Evolutionary conservation across 2,113 vertebrate species (phyloP).

Genomic region (Coryphaenoides rupestris): DNA sequence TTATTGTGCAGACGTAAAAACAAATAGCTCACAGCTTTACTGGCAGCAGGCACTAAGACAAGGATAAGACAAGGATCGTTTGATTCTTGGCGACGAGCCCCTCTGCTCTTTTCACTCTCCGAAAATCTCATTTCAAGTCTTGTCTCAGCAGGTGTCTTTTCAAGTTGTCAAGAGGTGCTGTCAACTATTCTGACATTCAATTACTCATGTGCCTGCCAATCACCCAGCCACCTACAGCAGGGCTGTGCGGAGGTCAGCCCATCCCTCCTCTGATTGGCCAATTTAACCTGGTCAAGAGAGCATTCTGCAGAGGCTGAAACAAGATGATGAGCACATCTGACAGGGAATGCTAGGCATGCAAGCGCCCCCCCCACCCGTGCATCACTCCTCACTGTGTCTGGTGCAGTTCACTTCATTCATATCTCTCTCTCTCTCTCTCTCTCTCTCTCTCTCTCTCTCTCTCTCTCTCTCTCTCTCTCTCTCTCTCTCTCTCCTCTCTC

Average conservation of each 20-base stretch:
- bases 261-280: conserved; percentile 41
- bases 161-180: conserved; percentile 46
- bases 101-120: conserved; percentile 24
- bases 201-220: conserved; percentile 51
- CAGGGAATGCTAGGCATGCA: conserved; percentile 27
- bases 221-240: conserved; percentile 29
- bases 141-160: conserved; percentile 43
- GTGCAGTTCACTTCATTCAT: conserved; percentile 3
- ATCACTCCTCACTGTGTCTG: conserved; percentile 20
- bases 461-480: too few relatives aligned
- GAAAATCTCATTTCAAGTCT: conserved; percentile 39
- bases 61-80: conserved; percentile 20
- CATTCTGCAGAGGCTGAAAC: conserved; percentile 32
- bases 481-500: too few relatives aligned
- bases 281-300: conserved; percentile 36
- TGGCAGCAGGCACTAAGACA: conserved; percentile 10
- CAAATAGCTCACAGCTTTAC: neutral
- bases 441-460: too few relatives aligned
- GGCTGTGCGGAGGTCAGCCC: conserved; percentile 41
- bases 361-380: neutral
- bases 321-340: conserved; percentile 41
- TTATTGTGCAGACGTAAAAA: too few relatives aligned
- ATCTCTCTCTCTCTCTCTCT: too few relatives aligned
- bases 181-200: conserved; percentile 62
- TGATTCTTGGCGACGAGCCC: conserved; percentile 28